These are phyloP conservation scores for Cepaea hortensis DNA, from an alignment of 2,888 invertebrate species.

Conservation along the genomic window DNA sequence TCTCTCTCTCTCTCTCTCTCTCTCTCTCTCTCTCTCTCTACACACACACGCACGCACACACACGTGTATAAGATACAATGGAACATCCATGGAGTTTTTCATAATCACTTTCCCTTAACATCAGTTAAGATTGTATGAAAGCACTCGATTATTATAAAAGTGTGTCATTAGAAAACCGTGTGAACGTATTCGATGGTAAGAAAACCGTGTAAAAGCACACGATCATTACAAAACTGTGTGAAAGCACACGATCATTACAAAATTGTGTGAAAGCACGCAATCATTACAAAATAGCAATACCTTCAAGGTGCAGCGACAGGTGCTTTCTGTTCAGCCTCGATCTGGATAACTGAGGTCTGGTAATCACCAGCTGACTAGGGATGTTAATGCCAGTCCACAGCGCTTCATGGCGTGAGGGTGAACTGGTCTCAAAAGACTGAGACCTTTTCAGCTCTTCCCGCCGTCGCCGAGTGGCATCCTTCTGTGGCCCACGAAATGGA, in stretches of 20 bases:
- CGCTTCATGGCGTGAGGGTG: conserved; percentile 37
- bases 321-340: conserved; percentile 51
- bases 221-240: not conserved
- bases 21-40: no score
- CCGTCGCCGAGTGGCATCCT: conserved; percentile 28
- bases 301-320: conserved; percentile 51
- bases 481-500: not conserved
- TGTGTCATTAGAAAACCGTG: no score
- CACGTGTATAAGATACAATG: no score
- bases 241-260: not conserved
- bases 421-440: conserved; percentile 46
- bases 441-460: conserved; percentile 44
- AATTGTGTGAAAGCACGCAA: not conserved
- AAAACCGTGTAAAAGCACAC: not conserved
- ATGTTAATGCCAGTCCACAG: conserved; percentile 46
- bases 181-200: no score
- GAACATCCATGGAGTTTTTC: no score
- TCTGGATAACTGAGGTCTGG: conserved; percentile 48
- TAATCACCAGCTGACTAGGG: conserved; percentile 44
- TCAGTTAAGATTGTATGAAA: no score
- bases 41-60: no score
- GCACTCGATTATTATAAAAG: no score
- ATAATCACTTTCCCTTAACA: no score
- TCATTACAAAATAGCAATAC: conserved; percentile 18
- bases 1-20: no score